Percentiles rank a stretch among this genome's conserved stretches.
These are phyloP conservation scores for Mungos mungo DNA, from an alignment of 2,113 vertebrate genomes.

Conservation along the genomic window DNA sequence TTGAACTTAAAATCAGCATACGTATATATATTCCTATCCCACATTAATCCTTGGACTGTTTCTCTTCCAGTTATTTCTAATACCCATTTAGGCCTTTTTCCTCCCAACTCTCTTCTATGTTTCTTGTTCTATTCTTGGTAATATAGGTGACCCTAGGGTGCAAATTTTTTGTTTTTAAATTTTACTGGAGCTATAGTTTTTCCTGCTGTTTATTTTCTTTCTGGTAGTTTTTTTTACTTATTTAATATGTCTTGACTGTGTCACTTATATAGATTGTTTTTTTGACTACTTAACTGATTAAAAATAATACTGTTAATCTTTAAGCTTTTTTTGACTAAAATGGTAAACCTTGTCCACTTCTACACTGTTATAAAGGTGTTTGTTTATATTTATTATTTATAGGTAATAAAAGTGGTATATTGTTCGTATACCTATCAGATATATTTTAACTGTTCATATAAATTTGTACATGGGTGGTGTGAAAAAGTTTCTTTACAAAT, in stretches of 20 bases:
- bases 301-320: not conserved
- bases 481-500: slow-evolving; percentile 8
- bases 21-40: not conserved
- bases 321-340: not conserved
- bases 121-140: not conserved
- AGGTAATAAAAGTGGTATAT: not conserved
- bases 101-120: not conserved
- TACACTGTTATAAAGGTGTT: not conserved
- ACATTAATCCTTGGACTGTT: not conserved
- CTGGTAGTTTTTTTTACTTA: not conserved
- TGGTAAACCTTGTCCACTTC: not conserved
- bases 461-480: not conserved
- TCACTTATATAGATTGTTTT: not conserved
- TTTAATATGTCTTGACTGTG: not conserved
- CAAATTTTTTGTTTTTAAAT: not conserved
- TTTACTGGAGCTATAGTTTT: not conserved
- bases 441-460: slow-evolving; percentile 7
- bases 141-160: not conserved
- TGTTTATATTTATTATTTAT: slow-evolving; percentile 3
- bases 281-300: slow-evolving; percentile 2
- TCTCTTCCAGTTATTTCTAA: not conserved
- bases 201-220: not conserved
- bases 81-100: not conserved
- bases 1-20: not conserved
- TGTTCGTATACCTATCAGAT: not conserved